These are phyloP conservation scores for Jaculus jaculus DNA, from an alignment of 2,113 vertebrate species.

Conservation along the genomic window DNA sequence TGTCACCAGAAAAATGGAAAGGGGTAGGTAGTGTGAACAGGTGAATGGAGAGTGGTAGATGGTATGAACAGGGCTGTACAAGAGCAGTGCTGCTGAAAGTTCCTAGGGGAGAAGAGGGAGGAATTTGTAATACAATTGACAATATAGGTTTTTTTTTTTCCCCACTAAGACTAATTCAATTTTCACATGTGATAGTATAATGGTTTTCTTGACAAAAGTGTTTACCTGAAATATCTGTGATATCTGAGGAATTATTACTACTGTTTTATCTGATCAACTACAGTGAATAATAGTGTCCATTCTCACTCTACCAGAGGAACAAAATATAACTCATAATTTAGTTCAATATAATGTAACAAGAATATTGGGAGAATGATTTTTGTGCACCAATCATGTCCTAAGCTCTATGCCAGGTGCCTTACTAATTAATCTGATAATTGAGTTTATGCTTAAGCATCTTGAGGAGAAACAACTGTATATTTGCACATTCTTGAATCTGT, in stretches of 20 bases:
- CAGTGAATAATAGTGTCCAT: neutral
- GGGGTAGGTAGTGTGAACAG: no score
- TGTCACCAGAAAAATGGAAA: no score
- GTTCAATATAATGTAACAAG: neutral
- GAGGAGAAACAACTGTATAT: neutral
- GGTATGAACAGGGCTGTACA: no score
- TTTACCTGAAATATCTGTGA: no score
- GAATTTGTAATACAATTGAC: no score
- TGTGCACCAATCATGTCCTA: neutral
- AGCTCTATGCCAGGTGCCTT: neutral
- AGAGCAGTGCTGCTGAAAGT: no score
- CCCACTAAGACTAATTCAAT: no score
- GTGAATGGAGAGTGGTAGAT: no score
- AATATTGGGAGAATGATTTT: conserved; percentile 25
- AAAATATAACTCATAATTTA: neutral
- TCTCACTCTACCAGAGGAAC: neutral
- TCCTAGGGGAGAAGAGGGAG: no score
- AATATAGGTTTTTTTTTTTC: no score
- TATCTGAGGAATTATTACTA: neutral
- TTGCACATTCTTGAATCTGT: neutral
- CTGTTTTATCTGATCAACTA: neutral
- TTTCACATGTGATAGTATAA: no score
- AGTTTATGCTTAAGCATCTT: neutral
- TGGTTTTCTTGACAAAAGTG: no score
- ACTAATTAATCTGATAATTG: neutral